phyloP scores from a whole-genome alignment of 2,797 vertebrate species.

The Chaunax sp. region DNA sequence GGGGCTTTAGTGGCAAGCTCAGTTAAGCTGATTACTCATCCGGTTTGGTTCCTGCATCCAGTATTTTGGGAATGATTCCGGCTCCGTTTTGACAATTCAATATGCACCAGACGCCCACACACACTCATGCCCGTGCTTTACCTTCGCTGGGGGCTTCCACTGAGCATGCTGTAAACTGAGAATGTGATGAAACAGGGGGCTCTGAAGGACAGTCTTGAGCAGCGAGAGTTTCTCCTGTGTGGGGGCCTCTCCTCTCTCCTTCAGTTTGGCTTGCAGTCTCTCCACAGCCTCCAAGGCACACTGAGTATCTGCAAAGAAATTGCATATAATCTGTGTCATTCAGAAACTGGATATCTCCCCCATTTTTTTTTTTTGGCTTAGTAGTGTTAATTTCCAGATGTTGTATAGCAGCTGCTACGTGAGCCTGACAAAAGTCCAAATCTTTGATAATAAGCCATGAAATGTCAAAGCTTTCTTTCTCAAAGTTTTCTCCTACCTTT shows the following conservation, averaged over 20 bases:
- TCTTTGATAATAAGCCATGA: slow-evolving; percentile 23
- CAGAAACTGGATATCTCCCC: slow-evolving; percentile 11
- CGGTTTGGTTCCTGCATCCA: slow-evolving; percentile 74
- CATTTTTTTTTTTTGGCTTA: slow-evolving; percentile 9
- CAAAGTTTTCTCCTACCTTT: slow-evolving; percentile 5
- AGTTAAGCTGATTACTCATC: slow-evolving; percentile 85
- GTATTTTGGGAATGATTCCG: slow-evolving; percentile 76
- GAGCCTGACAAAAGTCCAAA: slow-evolving; percentile 21
- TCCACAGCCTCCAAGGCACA: slow-evolving; percentile 92
- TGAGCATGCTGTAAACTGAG: slow-evolving; percentile 90
- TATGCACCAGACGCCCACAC: slow-evolving; percentile 67
- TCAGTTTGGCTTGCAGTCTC: slow-evolving; percentile 90
- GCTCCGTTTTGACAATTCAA: slow-evolving; percentile 63
- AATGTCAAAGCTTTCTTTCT: slow-evolving; percentile 12
- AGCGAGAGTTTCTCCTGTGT: slow-evolving; percentile 91
- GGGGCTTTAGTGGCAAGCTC: slow-evolving; percentile 78
- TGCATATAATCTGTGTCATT: slow-evolving; percentile 25
- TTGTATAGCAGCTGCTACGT: slow-evolving; percentile 10
- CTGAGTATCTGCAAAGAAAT: slow-evolving; percentile 84
- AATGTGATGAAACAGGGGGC: slow-evolving; percentile 96
- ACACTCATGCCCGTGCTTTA: slow-evolving; percentile 50
- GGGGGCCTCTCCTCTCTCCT: slow-evolving; percentile 88
- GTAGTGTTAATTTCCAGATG: slow-evolving; percentile 7
- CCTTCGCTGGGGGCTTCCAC: slow-evolving; percentile 78
- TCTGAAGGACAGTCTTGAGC: slow-evolving; percentile 93